A percentile compares a stretch with the other conserved stretches of the same genome.
Conservation (phyloP, 2,888 invertebrate species). For the Nebria salina region DNA sequence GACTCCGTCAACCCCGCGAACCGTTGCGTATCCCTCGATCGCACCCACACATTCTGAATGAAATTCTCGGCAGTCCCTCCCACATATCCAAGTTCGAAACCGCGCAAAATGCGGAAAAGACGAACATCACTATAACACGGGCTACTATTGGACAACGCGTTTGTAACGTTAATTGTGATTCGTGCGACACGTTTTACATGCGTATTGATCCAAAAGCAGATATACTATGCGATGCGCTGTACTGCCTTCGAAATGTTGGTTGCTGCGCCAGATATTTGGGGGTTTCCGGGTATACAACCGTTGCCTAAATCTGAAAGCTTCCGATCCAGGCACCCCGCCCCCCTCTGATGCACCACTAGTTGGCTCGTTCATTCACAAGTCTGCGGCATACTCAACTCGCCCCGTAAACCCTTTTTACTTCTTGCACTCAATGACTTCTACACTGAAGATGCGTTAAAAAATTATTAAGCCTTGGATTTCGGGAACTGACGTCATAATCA, state of each 20-base stretch:
- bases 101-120: constrained; percentile 44
- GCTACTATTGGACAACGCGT: constrained; percentile 10
- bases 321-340: neutral
- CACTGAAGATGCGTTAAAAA: neutral
- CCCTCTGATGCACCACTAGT: constrained; percentile 6
- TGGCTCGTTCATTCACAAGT: constrained; percentile 42
- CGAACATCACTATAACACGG: constrained; percentile 17
- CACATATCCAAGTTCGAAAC: constrained; percentile 34
- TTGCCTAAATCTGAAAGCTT: constrained; percentile 19
- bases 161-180: constrained; percentile 27
- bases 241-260: constrained; percentile 30
- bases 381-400: constrained; percentile 11
- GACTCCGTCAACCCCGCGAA: constrained; percentile 58
- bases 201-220: constrained; percentile 38
- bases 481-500: constrained; percentile 42
- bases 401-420: constrained; percentile 4
- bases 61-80: constrained; percentile 60
- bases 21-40: constrained; percentile 64
- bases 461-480: constrained; percentile 31
- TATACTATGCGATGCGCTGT: constrained; percentile 43
- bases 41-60: constrained; percentile 78
- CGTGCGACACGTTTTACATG: constrained; percentile 13
- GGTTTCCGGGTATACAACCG: constrained; percentile 38
- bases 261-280: constrained; percentile 41
- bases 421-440: neutral